Evolutionary conservation across 2,113 vertebrate genomes (phyloP), one percentile per base, ranked within the genome.

Genomic region (Myotis brandtii): DNA sequence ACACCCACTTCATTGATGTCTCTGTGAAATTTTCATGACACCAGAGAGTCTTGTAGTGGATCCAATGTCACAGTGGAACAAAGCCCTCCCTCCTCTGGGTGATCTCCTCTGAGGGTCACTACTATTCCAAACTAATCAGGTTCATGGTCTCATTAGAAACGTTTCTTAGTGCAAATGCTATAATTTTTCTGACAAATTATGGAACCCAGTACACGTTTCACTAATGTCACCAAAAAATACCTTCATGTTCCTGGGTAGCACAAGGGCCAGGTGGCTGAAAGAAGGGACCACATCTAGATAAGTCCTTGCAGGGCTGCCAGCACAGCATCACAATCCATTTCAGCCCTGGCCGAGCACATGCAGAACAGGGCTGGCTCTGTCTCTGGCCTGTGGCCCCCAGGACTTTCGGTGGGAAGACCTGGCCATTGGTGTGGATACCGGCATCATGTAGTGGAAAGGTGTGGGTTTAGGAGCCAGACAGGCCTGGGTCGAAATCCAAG

Each of bases 281-380:
- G 86, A 77, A 91, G 62, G 40, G n/a, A 48, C 27, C 27, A 9
- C 25, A 23, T 64, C 48, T 48, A 16, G 16, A 0, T 5, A 66
- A 37, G 40, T 46, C 54, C 40, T 1, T 1, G 17, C 14, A 48
- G 17, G 37, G 56, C n/a, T 12, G 48, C 17, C 43, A 20, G 43
- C 34, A 6, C 0, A 66, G 72, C 18, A 6, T 7, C 64, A 59
- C 48, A 23, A 46, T 4, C n/a, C 21, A 40, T 30, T 43, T 32
- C 23, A n/a, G 46, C 4, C 69, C 40, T 8, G 30, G 67, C 1
- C 0, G 0, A 66, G 37, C 14, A 27, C 25, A 14, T 0, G 21
- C n/a, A 32, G n/a, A 84, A 37, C 32, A 50, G 46, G 30, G 1
- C 10, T 17, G 21, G 54, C 25, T 64, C 75, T 43, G 3, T 12